Evolutionary conservation across 2,888 invertebrate species (phyloP).

Genomic region (Epinotia nisella): DNA sequence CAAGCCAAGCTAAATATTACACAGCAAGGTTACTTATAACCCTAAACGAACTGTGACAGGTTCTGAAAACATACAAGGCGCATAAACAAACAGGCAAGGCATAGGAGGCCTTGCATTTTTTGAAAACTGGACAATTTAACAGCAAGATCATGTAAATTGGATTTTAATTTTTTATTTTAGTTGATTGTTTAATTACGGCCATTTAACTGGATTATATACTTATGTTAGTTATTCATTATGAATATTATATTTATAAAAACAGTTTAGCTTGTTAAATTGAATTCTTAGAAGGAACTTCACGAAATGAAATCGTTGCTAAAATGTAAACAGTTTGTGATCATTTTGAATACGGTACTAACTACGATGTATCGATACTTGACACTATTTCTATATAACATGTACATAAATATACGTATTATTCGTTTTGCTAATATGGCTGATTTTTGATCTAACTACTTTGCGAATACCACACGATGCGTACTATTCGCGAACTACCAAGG

Average conservation of each 20-base stretch:
- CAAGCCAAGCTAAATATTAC: no score
- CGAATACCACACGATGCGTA: slow-evolving; percentile 48
- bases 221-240: no score
- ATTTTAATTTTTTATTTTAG: not conserved
- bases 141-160: not conserved
- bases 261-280: not conserved
- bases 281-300: not conserved
- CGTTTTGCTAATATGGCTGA: slow-evolving; percentile 1
- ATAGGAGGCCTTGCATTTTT: no score
- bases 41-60: no score
- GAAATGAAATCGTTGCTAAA: not conserved
- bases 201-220: not conserved
- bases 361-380: slow-evolving; percentile 15
- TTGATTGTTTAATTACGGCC: not conserved
- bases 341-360: not conserved
- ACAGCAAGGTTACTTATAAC: no score
- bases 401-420: no score
- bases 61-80: no score
- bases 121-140: no score
- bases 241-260: not conserved
- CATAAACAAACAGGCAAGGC: no score
- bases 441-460: slow-evolving; percentile 36
- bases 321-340: not conserved
- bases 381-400: slow-evolving; percentile 2
- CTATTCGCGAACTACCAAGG: slow-evolving; percentile 56